These are phyloP conservation scores for Danio jaintianensis DNA, from an alignment of 2,797 vertebrate species.

Conservation along the genomic window DNA sequence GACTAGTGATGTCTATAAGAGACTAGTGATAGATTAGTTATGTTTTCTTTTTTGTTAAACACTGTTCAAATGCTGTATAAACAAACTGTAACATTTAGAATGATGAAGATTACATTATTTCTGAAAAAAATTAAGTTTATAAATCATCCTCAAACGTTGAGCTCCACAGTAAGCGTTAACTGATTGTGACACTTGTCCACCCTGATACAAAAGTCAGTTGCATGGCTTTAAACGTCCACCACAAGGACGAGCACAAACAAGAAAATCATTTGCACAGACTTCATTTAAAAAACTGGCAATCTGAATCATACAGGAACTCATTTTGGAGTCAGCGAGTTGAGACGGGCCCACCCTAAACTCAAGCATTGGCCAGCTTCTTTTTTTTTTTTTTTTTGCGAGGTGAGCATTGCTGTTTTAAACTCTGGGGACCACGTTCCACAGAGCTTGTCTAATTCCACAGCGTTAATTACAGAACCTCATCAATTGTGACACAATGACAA, in stretches of 20 bases:
- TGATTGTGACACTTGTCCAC: background rate
- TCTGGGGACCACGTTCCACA: constrained; percentile 17
- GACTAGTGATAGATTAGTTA: too few relatives aligned
- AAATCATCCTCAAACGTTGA: too few relatives aligned
- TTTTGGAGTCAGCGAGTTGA: constrained; percentile 29
- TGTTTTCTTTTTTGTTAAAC: too few relatives aligned
- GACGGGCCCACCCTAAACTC: constrained; percentile 9
- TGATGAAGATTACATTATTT: too few relatives aligned
- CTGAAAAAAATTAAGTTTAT: too few relatives aligned
- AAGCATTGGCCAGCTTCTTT: constrained; percentile 15
- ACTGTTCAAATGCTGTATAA: too few relatives aligned
- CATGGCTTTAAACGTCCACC: background rate
- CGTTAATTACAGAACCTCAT: constrained; percentile 62
- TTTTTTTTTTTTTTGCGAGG: constrained; percentile 17
- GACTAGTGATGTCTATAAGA: too few relatives aligned
- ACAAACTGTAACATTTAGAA: too few relatives aligned
- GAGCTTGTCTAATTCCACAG: constrained; percentile 49
- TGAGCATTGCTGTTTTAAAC: constrained; percentile 34
- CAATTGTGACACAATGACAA: constrained; percentile 54
- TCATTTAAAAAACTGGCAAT: constrained; percentile 41
- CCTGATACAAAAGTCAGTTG: constrained; percentile 14
- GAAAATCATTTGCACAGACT: constrained; percentile 18
- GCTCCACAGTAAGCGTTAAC: background rate
- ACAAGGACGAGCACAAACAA: background rate
- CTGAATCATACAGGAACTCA: constrained; percentile 22